Percentiles rank a stretch among this genome's conserved stretches.
phyloP scores from a whole-genome alignment of 2,797 vertebrate species.

The Anguilla obscura region DNA sequence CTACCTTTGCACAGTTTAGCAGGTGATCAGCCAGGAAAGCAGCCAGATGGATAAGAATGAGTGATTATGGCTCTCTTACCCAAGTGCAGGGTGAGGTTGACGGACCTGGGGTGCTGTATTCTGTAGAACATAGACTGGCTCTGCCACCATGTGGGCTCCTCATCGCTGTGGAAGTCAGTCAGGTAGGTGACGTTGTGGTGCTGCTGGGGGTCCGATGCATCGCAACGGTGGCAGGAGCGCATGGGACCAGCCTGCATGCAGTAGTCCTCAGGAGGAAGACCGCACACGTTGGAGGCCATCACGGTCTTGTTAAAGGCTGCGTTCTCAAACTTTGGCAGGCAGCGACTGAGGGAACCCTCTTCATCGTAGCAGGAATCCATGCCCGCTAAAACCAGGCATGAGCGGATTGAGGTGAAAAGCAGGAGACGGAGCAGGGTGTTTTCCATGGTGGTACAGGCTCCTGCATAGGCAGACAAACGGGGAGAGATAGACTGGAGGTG shows the following conservation, averaged over 20 bases:
- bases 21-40: slow-evolving; percentile 24
- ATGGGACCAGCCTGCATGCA: slow-evolving; percentile 86
- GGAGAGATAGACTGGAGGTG: not conserved
- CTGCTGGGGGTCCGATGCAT: slow-evolving; percentile 61
- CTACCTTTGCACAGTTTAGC: not conserved
- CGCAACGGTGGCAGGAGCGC: slow-evolving; percentile 78
- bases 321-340: slow-evolving; percentile 89
- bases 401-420: slow-evolving; percentile 48
- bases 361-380: slow-evolving; percentile 79
- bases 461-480: slow-evolving; percentile 11
- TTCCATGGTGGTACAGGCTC: slow-evolving; percentile 44
- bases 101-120: slow-evolving; percentile 84
- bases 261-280: slow-evolving; percentile 82
- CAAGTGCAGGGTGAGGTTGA: slow-evolving; percentile 86
- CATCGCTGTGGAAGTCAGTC: slow-evolving; percentile 88
- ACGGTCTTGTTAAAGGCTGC: slow-evolving; percentile 78
- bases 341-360: slow-evolving; percentile 70
- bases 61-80: slow-evolving; percentile 71
- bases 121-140: slow-evolving; percentile 93
- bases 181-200: slow-evolving; percentile 82
- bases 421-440: slow-evolving; percentile 46
- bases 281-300: slow-evolving; percentile 80
- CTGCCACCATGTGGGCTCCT: slow-evolving; percentile 94
- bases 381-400: slow-evolving; percentile 49
- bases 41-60: slow-evolving; percentile 18